These are phyloP conservation scores for Chromis chromis DNA, from an alignment of 2,797 vertebrate species.

Conservation along the genomic window DNA sequence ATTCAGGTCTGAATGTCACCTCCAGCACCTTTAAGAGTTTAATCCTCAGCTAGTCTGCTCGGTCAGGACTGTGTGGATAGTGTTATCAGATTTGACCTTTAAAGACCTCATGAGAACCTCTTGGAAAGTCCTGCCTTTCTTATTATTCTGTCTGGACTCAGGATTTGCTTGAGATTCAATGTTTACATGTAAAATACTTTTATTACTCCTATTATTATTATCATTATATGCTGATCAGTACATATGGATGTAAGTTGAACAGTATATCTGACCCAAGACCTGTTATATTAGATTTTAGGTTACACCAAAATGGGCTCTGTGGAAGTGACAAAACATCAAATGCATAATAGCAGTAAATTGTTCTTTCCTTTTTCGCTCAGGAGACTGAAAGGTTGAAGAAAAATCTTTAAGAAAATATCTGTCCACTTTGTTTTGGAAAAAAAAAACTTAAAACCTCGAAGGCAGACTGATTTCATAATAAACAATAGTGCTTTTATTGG, in stretches of 20 bases:
- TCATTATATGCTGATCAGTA: too few species aligned
- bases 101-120: background rate
- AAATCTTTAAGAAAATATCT: slow-evolving; percentile 32
- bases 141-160: too few species aligned
- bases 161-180: background rate
- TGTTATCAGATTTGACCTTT: background rate
- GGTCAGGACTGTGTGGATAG: background rate
- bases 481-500: slow-evolving; percentile 62
- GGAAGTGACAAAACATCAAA: slow-evolving; percentile 22
- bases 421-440: background rate
- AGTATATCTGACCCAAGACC: background rate
- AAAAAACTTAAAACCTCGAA: slow-evolving; percentile 26
- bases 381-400: slow-evolving; percentile 6
- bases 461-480: slow-evolving; percentile 44
- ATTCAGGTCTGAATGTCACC: too few species aligned
- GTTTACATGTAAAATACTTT: background rate
- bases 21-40: background rate
- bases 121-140: background rate
- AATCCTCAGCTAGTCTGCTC: background rate
- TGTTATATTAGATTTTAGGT: too few species aligned
- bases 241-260: background rate
- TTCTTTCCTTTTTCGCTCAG: slow-evolving; percentile 11
- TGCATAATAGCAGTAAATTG: slow-evolving; percentile 11
- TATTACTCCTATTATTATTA: background rate
- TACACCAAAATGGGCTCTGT: background rate